A percentile compares a stretch with the other conserved stretches of the same genome.
These are phyloP conservation scores for Ophiodon elongatus DNA, from an alignment of 2,113 vertebrate genomes.

Conservation along the genomic window DNA sequence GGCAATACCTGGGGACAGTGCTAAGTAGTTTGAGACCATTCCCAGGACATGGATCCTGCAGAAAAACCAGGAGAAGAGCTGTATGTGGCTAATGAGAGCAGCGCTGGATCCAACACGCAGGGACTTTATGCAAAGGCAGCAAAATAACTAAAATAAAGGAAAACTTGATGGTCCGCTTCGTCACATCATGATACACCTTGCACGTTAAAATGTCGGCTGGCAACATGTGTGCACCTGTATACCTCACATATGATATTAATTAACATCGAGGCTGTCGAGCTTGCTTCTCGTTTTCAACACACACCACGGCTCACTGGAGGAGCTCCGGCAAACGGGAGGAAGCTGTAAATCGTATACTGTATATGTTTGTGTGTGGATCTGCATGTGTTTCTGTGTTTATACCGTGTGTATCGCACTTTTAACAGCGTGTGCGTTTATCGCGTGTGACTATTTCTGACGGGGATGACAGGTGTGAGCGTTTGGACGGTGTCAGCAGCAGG, in stretches of 20 bases:
- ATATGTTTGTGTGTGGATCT: not conserved
- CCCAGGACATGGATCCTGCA: conserved; percentile 63
- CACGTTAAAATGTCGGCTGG: conserved; percentile 16
- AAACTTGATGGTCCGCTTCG: conserved; percentile 51
- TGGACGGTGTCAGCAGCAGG: conserved; percentile 57
- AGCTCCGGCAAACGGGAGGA: conserved; percentile 16
- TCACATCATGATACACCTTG: conserved; percentile 6
- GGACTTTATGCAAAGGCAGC: conserved; percentile 41
- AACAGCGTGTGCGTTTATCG: conserved; percentile 9
- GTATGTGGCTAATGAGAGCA: conserved; percentile 67
- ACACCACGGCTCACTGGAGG: not conserved
- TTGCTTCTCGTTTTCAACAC: conserved; percentile 62
- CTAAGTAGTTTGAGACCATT: conserved; percentile 64
- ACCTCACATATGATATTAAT: conserved; percentile 69
- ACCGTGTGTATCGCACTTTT: not conserved
- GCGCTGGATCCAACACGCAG: conserved; percentile 11
- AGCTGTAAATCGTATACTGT: not conserved
- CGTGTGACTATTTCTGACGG: conserved; percentile 54
- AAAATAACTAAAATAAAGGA: conserved; percentile 51
- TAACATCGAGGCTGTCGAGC: conserved; percentile 51
- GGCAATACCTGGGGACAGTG: conserved; percentile 76
- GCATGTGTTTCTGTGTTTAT: not conserved
- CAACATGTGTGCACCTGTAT: conserved; percentile 12
- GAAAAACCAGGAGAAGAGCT: conserved; percentile 48
- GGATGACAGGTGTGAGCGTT: conserved; percentile 28